Evolutionary conservation across 2,888 invertebrate genomes (phyloP), one percentile per base, ranked within the genome.

Genomic region (Seira musarum): DNA sequence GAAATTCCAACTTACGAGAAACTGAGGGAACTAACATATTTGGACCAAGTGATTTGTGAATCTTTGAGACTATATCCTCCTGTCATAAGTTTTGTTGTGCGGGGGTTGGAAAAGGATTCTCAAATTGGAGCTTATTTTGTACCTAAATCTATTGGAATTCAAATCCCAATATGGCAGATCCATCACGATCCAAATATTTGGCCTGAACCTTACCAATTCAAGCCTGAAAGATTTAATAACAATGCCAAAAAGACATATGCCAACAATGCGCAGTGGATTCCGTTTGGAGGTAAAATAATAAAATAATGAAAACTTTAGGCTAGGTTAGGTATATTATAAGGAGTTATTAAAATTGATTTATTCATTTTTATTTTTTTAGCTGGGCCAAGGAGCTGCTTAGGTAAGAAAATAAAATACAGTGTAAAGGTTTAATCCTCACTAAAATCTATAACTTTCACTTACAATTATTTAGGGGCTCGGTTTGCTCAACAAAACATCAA

Each of bases 21-120:
- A 63, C 87, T 89, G 1, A 84, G 85, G 53, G 82, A 87, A n/a
- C 83, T 90, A 79, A 87, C 87, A 61, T 90, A 89, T 81, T 80
- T 90, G 46, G 89, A 90, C 70, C 88, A 89, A 88, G 89, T 90
- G 15, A 87, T 89, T 76, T 88, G 87, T 76, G 90, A 90, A 83
- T 88, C 89, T 1, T 86, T 90, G 6, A 77, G 90, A 63, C 88
- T 90, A 83, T 90, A 88, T 82, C 90, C 90, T 35, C 88, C 88
- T 0, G 86, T 87, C 13, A 85, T 85, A 2, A 76, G 76, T 13
- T 87, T 87, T 75, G 81, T 87, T 10, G 79, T 84, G 15, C 76
- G 87, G 24, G 86, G 86, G 46, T 79, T 83, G 13, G 82, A 78
- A 15, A 73, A 76, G 24, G 77, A 76, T 22, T 74, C 74, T 21